Evolutionary conservation across 2,888 invertebrate species (phyloP).

Genomic region (Deilephila porcellus): DNA sequence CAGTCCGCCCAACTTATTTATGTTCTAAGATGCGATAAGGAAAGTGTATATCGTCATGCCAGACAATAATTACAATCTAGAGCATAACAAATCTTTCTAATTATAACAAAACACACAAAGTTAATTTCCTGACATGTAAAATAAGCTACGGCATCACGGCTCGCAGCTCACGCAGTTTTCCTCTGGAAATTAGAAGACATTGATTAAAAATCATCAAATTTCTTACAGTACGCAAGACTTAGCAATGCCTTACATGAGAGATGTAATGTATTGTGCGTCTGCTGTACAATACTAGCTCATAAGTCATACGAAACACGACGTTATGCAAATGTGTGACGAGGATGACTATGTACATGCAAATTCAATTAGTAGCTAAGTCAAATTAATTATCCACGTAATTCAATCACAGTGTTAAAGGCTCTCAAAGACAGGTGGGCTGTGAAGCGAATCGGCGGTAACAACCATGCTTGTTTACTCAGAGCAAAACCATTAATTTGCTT

Average conservation of each 20-base stretch:
- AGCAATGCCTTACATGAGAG: not conserved
- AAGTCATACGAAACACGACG: not conserved
- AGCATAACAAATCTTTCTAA: too few species aligned
- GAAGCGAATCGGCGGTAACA: conserved; percentile 32
- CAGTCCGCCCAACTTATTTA: too few species aligned
- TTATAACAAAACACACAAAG: too few species aligned
- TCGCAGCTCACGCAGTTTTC: too few species aligned
- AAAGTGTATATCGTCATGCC: too few species aligned
- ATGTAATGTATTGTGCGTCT: not conserved
- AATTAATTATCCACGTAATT: conserved; percentile 51
- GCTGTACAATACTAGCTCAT: not conserved
- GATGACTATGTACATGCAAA: conserved; percentile 19
- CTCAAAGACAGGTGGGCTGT: conserved; percentile 47
- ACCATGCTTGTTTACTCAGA: not conserved
- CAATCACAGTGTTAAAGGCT: conserved; percentile 44
- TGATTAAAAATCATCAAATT: too few species aligned
- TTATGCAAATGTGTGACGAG: conserved; percentile 12
- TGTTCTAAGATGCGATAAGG: too few species aligned
- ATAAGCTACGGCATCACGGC: too few species aligned
- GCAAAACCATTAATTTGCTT: conserved; percentile 12
- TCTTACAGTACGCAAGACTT: not conserved
- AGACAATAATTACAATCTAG: too few species aligned
- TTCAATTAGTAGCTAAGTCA: conserved; percentile 34
- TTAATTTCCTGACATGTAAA: too few species aligned
- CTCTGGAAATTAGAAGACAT: too few species aligned